phyloP scores from a whole-genome alignment of 2,888 invertebrate genomes.

The Agrilus mali region DNA sequence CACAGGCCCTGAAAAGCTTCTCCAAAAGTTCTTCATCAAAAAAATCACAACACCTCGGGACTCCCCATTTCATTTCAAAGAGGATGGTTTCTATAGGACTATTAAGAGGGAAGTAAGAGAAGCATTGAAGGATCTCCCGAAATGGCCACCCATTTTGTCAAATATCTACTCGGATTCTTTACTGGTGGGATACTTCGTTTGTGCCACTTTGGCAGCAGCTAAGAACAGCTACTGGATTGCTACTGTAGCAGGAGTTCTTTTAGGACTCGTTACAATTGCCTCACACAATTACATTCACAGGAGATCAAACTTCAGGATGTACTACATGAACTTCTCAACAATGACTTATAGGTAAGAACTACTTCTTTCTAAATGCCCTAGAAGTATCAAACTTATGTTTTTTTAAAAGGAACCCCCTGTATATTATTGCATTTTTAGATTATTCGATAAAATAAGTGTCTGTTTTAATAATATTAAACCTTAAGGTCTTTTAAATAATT shows the following conservation, averaged over 20 bases:
- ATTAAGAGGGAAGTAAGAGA: slow-evolving; percentile 47
- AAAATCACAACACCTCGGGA: slow-evolving; percentile 51
- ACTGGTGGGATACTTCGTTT: slow-evolving; percentile 25
- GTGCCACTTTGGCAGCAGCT: slow-evolving; percentile 22
- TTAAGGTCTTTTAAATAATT: no score
- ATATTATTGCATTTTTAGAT: no score
- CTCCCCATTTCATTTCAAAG: slow-evolving; percentile 59
- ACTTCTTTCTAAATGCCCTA: no score
- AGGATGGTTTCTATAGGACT: slow-evolving; percentile 61
- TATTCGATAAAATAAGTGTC: no score
- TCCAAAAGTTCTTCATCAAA: slow-evolving; percentile 52
- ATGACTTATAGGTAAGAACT: slow-evolving; percentile 47
- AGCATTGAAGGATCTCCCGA: slow-evolving; percentile 40
- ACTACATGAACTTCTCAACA: slow-evolving; percentile 56
- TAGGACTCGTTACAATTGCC: slow-evolving; percentile 46
- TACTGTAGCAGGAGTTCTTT: slow-evolving; percentile 40
- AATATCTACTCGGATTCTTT: slow-evolving; percentile 33
- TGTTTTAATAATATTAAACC: no score
- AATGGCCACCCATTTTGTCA: slow-evolving; percentile 24
- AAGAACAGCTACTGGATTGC: slow-evolving; percentile 29
- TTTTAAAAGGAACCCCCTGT: no score
- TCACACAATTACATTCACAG: slow-evolving; percentile 71
- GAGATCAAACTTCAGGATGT: slow-evolving; percentile 66
- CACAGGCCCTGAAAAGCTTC: slow-evolving; percentile 38
- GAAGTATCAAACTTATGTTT: no score